Evolutionary conservation across 2,888 invertebrate genomes (phyloP).

Genomic region (Tetramorium bicarinatum): DNA sequence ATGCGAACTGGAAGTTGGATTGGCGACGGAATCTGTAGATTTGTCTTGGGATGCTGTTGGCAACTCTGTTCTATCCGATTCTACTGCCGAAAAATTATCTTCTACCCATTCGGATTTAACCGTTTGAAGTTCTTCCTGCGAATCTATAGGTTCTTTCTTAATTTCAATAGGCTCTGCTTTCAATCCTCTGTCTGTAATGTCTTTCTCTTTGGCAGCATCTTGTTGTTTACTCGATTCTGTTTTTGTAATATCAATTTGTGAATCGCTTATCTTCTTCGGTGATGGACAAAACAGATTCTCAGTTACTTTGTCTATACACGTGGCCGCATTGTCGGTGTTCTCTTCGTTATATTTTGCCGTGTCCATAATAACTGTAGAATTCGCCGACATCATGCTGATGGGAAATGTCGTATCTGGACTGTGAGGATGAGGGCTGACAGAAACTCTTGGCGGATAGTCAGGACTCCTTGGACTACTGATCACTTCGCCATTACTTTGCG

Average conservation of each 20-base stretch:
- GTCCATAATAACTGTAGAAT: constrained; percentile 71
- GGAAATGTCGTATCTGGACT: constrained; percentile 77
- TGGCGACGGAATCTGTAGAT: constrained; percentile 38
- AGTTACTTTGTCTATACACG: constrained; percentile 50
- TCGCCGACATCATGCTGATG: constrained; percentile 63
- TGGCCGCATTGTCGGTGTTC: constrained; percentile 42
- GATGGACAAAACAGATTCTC: constrained; percentile 58
- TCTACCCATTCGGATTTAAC: constrained; percentile 60
- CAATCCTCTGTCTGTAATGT: constrained; percentile 53
- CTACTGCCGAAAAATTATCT: constrained; percentile 29
- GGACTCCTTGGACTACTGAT: constrained; percentile 84
- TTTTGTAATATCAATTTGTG: constrained; percentile 48
- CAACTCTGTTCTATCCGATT: not conserved
- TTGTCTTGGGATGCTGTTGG: constrained; percentile 54
- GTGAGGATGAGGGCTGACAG: constrained; percentile 77
- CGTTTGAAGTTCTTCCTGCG: constrained; percentile 34
- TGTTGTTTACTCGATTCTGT: constrained; percentile 47
- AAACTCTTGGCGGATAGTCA: constrained; percentile 83
- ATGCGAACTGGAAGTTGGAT: constrained; percentile 73
- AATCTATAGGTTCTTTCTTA: constrained; percentile 75
- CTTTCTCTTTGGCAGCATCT: constrained; percentile 48
- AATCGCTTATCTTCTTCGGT: constrained; percentile 46
- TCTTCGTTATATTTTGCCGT: constrained; percentile 71
- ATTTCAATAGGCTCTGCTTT: constrained; percentile 61
- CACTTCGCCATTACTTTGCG: constrained; percentile 80